Evolutionary conservation across 2,888 invertebrate species (phyloP).

Genomic region (Hyposoter dolosus): DNA sequence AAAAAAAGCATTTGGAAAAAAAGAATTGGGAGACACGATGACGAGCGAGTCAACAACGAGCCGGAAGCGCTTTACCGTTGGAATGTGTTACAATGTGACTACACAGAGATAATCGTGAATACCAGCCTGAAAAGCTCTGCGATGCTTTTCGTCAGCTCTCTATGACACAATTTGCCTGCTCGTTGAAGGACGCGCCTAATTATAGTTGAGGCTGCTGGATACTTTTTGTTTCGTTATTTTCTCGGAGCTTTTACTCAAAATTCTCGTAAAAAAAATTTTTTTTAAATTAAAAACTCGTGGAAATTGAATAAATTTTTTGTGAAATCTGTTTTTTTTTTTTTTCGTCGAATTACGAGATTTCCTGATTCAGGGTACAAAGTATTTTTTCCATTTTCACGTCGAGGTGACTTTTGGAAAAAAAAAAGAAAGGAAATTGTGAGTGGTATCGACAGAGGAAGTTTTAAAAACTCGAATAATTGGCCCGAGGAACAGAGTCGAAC

Average conservation of each 20-base stretch:
- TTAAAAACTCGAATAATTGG: constrained; percentile 28
- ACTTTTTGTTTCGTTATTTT: constrained; percentile 17
- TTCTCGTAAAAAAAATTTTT: not conserved
- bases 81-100: constrained; percentile 38
- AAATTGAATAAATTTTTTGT: not conserved
- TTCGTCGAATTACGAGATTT: not conserved
- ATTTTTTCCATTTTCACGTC: not conserved
- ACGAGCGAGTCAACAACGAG: constrained; percentile 51
- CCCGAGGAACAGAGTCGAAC: not conserved
- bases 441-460: constrained; percentile 23
- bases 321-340: not conserved
- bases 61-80: constrained; percentile 59
- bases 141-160: constrained; percentile 53
- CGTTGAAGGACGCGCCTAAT: constrained; percentile 55
- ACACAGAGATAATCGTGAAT: constrained; percentile 37
- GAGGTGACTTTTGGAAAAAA: not conserved
- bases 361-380: not conserved
- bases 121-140: constrained; percentile 38
- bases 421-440: not conserved
- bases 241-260: not conserved
- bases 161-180: constrained; percentile 46
- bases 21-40: constrained; percentile 26
- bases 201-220: constrained; percentile 37
- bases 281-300: not conserved
- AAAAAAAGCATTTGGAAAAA: constrained; percentile 14